Percentiles rank a stretch among this genome's conserved stretches.
Conservation (phyloP, 2,888 invertebrate species). For the Aproaerema taeniolella region DNA sequence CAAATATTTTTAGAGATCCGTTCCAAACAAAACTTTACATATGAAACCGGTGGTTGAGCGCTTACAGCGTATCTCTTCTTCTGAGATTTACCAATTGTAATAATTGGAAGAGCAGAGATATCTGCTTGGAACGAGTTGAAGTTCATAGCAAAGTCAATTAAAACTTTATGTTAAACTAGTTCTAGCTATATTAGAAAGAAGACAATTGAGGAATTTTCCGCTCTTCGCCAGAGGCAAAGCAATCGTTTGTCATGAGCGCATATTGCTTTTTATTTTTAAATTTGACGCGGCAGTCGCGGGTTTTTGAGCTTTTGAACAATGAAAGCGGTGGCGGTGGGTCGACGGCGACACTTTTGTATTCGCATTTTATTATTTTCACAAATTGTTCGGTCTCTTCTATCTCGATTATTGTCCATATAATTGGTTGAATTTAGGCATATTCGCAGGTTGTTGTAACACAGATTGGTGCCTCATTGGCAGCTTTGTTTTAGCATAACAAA, state of each 20-base stretch:
- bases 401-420: slow-evolving; percentile 70
- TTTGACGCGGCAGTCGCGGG: slow-evolving; percentile 5
- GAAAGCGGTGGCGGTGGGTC: slow-evolving; percentile 5
- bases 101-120: too few species aligned
- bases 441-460: too few species aligned
- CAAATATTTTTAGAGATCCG: slow-evolving; percentile 9
- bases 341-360: slow-evolving; percentile 33
- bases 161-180: too few species aligned
- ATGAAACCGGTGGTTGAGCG: too few species aligned
- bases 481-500: too few species aligned
- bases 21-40: too few species aligned
- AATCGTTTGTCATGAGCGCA: slow-evolving; percentile 21
- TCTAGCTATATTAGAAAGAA: too few species aligned
- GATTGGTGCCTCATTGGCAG: too few species aligned
- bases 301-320: slow-evolving; percentile 13
- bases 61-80: too few species aligned
- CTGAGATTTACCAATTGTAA: too few species aligned
- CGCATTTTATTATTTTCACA: slow-evolving; percentile 47
- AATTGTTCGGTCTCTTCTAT: slow-evolving; percentile 49
- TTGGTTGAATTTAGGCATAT: slow-evolving; percentile 63
- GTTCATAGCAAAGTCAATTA: too few species aligned
- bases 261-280: slow-evolving; percentile 17
- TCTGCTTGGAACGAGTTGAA: too few species aligned
- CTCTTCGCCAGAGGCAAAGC: slow-evolving; percentile 8
- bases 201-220: slow-evolving; percentile 4